phyloP scores from a whole-genome alignment of 2,888 invertebrate genomes.

The Ametastegia equiseti region DNA sequence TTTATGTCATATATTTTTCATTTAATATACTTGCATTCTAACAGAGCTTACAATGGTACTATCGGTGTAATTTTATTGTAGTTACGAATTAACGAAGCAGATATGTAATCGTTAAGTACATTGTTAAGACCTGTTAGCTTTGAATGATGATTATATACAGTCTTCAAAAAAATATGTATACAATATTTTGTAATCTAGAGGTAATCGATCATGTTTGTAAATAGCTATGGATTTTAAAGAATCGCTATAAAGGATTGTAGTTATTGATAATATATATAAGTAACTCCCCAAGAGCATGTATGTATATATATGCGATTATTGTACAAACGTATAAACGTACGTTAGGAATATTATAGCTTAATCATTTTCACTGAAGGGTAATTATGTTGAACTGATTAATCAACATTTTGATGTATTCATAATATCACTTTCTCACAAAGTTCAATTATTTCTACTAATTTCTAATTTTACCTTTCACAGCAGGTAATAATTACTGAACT shows the following conservation, averaged over 20 bases:
- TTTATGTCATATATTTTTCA: neutral
- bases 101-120: neutral
- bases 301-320: conserved; percentile 15
- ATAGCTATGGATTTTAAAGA: conserved; percentile 6
- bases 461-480: neutral
- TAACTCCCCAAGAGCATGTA: conserved; percentile 4
- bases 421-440: neutral
- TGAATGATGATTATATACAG: neutral
- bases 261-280: neutral
- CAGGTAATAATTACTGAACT: neutral
- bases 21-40: neutral
- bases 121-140: neutral
- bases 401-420: neutral
- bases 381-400: neutral
- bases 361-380: conserved; percentile 5
- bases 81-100: neutral
- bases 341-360: conserved; percentile 12
- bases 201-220: conserved; percentile 2
- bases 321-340: conserved; percentile 12
- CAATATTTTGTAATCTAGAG: neutral
- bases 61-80: neutral
- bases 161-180: conserved; percentile 17
- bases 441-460: neutral
- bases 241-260: neutral
- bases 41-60: conserved; percentile 4